These are phyloP conservation scores for Pteropus rufus DNA, from an alignment of 2,797 vertebrate genomes.

Conservation along the genomic window DNA sequence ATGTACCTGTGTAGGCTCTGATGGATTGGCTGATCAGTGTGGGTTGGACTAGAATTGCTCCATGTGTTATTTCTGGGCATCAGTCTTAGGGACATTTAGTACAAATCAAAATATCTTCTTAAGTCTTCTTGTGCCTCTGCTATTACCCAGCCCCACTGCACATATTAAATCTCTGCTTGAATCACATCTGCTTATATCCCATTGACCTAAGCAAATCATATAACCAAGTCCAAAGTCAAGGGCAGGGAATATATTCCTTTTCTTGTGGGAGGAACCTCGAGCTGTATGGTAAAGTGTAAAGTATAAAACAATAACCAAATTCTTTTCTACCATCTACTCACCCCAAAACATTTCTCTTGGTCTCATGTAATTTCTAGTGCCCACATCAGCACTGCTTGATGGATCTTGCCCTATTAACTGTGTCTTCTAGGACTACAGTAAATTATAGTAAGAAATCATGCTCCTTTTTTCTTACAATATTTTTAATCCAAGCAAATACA, in stretches of 20 bases:
- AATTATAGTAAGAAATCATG: background rate
- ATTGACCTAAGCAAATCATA: background rate
- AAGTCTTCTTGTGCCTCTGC: background rate
- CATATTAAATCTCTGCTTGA: background rate
- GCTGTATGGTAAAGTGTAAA: background rate
- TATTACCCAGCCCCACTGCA: background rate
- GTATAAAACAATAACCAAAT: background rate
- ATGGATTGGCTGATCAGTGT: background rate
- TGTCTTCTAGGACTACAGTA: background rate
- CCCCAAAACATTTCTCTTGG: background rate
- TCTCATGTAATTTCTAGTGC: background rate
- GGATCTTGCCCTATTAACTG: background rate
- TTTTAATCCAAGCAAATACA: background rate
- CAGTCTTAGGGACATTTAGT: background rate
- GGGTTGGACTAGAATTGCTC: background rate
- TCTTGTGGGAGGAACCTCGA: background rate
- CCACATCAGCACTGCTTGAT: background rate
- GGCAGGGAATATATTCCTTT: background rate
- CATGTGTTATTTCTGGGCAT: background rate
- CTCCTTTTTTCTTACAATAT: background rate
- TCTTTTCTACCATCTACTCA: background rate
- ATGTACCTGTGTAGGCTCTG: background rate
- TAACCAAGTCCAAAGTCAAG: background rate
- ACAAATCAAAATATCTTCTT: background rate
- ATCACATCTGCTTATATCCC: background rate